Evolutionary conservation across 2,113 vertebrate species (phyloP).

Genomic region (Cepphus grylle): DNA sequence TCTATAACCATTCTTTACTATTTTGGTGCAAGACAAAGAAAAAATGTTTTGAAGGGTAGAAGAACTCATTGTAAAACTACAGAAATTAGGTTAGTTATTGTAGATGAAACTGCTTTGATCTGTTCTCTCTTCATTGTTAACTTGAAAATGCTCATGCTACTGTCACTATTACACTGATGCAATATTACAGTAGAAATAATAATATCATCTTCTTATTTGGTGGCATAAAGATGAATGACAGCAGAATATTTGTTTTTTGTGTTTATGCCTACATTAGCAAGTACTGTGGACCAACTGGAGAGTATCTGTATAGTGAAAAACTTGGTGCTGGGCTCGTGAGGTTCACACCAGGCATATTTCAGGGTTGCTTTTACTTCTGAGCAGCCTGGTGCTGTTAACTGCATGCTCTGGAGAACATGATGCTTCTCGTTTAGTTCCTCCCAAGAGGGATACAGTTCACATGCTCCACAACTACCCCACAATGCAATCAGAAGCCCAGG

Average conservation of each 20-base stretch:
- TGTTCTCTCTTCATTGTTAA: not conserved
- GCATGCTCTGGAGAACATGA: not conserved
- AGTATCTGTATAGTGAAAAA: not conserved
- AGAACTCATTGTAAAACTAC: not conserved
- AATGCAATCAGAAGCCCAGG: not conserved
- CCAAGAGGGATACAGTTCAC: not conserved
- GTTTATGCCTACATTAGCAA: not conserved
- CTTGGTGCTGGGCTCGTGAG: not conserved
- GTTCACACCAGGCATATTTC: not conserved
- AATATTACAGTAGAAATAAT: not conserved
- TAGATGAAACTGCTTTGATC: constrained; percentile 23
- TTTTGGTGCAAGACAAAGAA: not conserved
- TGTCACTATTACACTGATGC: not conserved
- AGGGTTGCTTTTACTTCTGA: not conserved
- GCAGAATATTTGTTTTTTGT: not conserved
- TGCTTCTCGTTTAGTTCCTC: not conserved
- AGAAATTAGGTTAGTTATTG: constrained; percentile 14
- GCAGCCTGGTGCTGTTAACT: not conserved
- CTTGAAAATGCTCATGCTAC: not conserved
- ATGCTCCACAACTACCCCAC: not conserved
- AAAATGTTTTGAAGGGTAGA: not conserved
- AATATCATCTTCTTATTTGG: not conserved
- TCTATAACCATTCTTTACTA: not conserved
- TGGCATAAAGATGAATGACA: not conserved
- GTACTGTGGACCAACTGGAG: not conserved